phyloP scores from a whole-genome alignment of 2,888 invertebrate species.

The Conops quadrifasciatus region DNA sequence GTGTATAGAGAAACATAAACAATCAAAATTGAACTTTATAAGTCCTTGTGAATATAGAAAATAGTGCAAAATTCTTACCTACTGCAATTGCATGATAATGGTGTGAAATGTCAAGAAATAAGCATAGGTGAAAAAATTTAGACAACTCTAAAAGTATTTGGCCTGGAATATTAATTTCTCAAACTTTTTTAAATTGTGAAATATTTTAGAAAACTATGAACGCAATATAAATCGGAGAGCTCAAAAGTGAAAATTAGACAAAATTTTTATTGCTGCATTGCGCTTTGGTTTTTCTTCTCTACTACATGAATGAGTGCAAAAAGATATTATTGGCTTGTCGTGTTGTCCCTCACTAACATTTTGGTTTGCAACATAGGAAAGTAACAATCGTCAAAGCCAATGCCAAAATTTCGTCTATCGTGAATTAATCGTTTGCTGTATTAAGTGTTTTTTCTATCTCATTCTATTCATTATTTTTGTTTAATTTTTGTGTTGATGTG shows the following conservation, averaged over 20 bases:
- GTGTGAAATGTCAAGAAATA: slow-evolving; percentile 28
- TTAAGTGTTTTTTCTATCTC: background rate
- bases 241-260: slow-evolving; percentile 31
- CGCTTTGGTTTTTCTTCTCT: slow-evolving; percentile 40
- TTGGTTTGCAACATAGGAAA: background rate
- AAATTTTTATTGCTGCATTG: slow-evolving; percentile 34
- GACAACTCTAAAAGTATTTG: background rate
- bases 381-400: background rate
- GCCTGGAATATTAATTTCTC: background rate
- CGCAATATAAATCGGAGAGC: background rate
- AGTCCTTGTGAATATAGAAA: background rate
- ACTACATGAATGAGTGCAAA: slow-evolving; percentile 37
- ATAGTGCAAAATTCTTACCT: background rate
- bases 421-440: slow-evolving; percentile 31
- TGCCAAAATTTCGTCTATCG: background rate
- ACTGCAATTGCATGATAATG: background rate
- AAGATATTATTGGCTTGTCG: background rate
- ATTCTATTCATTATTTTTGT: slow-evolving; percentile 32
- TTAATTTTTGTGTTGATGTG: slow-evolving; percentile 38
- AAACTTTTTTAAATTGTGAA: background rate
- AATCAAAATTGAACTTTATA: background rate
- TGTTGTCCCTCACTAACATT: slow-evolving; percentile 14
- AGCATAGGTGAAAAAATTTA: background rate
- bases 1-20: slow-evolving; percentile 30
- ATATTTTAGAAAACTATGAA: slow-evolving; percentile 13